Conservation (phyloP, 2,888 invertebrate species). For the Microplitis deprimator region DNA sequence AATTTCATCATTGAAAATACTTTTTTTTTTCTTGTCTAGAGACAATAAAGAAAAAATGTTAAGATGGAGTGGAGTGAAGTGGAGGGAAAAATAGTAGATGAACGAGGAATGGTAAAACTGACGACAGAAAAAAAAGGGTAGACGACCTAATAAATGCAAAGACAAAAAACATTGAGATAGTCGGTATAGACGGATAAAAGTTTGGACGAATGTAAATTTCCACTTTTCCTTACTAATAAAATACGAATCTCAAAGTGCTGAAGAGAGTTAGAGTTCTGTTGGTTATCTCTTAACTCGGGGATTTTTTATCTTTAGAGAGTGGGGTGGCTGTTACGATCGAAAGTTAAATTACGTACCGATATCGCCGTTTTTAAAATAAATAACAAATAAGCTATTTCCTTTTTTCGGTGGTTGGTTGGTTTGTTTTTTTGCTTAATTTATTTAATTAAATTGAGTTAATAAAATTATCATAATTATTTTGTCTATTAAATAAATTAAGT, state of each 20-base stretch:
- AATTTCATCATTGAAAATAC: neutral
- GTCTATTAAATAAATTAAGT: neutral
- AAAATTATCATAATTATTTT: neutral
- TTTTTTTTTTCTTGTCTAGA: neutral
- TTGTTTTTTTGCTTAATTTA: neutral
- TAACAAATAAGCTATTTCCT: neutral
- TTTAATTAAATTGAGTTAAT: neutral
- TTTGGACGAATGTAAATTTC: constrained; percentile 33
- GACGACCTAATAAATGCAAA: constrained; percentile 27
- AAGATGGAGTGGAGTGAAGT: neutral
- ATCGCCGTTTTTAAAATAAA: neutral
- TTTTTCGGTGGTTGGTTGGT: neutral
- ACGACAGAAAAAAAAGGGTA: constrained; percentile 9
- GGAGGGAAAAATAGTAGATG: constrained; percentile 3
- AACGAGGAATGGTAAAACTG: constrained; percentile 8
- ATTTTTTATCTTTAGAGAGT: neutral
- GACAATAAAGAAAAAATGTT: neutral
- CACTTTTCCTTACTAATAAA: constrained; percentile 23
- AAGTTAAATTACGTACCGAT: neutral
- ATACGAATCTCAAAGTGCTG: constrained; percentile 21
- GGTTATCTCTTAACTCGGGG: constrained; percentile 6
- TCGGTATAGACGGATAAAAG: constrained; percentile 19
- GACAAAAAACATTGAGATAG: constrained; percentile 18
- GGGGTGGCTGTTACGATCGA: neutral
- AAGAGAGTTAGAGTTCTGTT: constrained; percentile 23